Evolutionary conservation across 2,888 invertebrate species (phyloP).

Genomic region (Alcis repandata): DNA sequence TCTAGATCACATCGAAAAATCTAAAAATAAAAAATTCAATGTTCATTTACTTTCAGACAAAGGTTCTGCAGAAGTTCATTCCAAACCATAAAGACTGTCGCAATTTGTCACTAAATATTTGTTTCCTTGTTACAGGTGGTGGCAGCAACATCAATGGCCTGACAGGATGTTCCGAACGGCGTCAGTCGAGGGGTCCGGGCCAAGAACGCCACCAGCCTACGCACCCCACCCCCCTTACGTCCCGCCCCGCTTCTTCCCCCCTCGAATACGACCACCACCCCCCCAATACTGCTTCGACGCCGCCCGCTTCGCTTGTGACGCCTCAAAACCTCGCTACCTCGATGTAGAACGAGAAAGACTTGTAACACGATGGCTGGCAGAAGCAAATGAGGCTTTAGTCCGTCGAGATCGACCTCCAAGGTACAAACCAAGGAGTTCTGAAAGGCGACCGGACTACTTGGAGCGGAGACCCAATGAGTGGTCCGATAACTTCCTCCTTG

Average conservation of each 20-base stretch:
- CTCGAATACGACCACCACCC: constrained; percentile 79
- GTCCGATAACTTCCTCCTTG: constrained; percentile 79
- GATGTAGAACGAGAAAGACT: constrained; percentile 82
- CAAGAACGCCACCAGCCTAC: constrained; percentile 83
- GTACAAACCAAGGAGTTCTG: constrained; percentile 81
- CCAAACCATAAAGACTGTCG: too few relatives aligned
- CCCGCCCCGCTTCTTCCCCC: constrained; percentile 81
- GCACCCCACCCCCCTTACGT: constrained; percentile 81
- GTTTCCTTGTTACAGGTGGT: constrained; percentile 66
- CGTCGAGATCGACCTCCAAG: constrained; percentile 78
- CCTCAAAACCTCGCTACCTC: constrained; percentile 80
- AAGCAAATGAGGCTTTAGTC: constrained; percentile 82
- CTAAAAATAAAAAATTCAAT: too few relatives aligned
- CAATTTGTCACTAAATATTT: not conserved
- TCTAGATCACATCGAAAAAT: too few relatives aligned
- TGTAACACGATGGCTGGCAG: constrained; percentile 83
- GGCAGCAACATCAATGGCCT: constrained; percentile 75
- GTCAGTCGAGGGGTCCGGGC: constrained; percentile 84
- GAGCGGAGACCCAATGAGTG: constrained; percentile 75
- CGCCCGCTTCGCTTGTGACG: constrained; percentile 83
- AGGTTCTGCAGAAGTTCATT: too few relatives aligned
- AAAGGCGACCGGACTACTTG: constrained; percentile 79
- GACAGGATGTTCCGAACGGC: constrained; percentile 83
- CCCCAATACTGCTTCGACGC: constrained; percentile 85
- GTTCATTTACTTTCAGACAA: too few relatives aligned